Base-by-base conservation (phyloP, 2,113 vertebrate species). In the Elephas maximus region DNA sequence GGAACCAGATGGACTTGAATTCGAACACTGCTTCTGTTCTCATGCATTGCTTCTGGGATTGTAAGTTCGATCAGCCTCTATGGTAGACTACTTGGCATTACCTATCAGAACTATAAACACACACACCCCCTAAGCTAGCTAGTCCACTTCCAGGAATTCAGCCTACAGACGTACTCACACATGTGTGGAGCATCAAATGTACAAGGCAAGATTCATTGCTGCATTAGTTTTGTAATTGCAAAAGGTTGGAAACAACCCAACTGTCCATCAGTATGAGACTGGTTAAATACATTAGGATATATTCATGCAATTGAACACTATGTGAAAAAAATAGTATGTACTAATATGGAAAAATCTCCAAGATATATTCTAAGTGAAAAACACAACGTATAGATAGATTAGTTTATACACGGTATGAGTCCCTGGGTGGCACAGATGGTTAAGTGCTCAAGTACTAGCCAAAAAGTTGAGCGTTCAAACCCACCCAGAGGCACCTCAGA, bases 241-340 rank as follows among this genome's bases (percentile, higher is more conserved):
- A 41, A 97, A 73, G 12, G 79, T 2, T 65, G 33, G 24, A 91
- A 97, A 48, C 37, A 88, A 79, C 28, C 11, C n/a, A 88, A 73
- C 83, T 91, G 44, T 60, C 37, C 53, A 73, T 91, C n/a, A 33
- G 15, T 82, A 88, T 18, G 51, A 53, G 28, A 76, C 15, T 87
- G 41, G 28, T 48, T 87, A 87, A 51, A 86, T 37, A 93, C 37
- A 60, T 81, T 45, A 74, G 11, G 79, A 85, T 69, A 7, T 60
- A 65, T 41, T 79, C 83, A 89, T 48, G 53, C 51, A 48, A 41
- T 76, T n/a, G 18, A 76, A 77, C 77, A 41, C 15, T 82, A 8
- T 62, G 57, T 89, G 37, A 26, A 83, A 79, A 74, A 76, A 41
- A 87, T 92, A 67, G 20, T 92, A 2, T 84, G 21, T 57, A 60